These are phyloP conservation scores for Drosophila rellima DNA, from an alignment of 2,888 invertebrate species.

Conservation along the genomic window DNA sequence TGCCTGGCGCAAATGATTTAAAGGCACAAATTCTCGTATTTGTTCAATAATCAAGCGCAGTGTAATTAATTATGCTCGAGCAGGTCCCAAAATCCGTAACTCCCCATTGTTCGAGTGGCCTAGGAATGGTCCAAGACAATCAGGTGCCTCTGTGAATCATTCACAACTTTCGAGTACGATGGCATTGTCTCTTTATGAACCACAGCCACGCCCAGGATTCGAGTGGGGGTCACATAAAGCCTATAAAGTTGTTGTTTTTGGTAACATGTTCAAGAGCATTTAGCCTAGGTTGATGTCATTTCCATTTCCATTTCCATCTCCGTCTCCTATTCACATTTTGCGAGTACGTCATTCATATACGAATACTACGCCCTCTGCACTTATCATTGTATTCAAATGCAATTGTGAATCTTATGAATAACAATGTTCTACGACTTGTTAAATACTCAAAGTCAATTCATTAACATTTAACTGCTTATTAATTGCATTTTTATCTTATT, in stretches of 20 bases:
- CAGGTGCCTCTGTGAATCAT: conserved; percentile 61
- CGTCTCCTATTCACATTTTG: conserved; percentile 8
- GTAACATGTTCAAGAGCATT: conserved; percentile 30
- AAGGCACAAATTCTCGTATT: conserved; percentile 35
- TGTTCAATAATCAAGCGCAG: conserved; percentile 37
- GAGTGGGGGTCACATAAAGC: conserved; percentile 17
- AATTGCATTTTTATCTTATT: conserved; percentile 22
- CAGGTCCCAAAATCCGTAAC: conserved; percentile 14
- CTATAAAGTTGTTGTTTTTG: conserved; percentile 19
- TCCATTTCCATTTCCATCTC: conserved; percentile 17
- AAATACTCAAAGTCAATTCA: conserved; percentile 38
- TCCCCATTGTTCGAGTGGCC: conserved; percentile 8
- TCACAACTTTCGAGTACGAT: conserved; percentile 28
- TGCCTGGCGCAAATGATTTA: conserved; percentile 63
- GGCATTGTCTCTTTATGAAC: conserved; percentile 53
- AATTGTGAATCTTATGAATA: conserved; percentile 19
- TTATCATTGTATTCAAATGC: conserved; percentile 59
- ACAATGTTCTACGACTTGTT: conserved; percentile 3
- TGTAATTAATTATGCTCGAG: conserved; percentile 63
- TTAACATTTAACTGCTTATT: conserved; percentile 34
- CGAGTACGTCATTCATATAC: conserved; percentile 47
- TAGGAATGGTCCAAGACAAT: conserved; percentile 48
- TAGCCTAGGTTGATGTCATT: conserved; percentile 59
- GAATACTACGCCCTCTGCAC: conserved; percentile 8
- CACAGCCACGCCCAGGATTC: conserved; percentile 64